Evolutionary conservation across 2,113 vertebrate genomes (phyloP).

Genomic region (Silurus asotus): DNA sequence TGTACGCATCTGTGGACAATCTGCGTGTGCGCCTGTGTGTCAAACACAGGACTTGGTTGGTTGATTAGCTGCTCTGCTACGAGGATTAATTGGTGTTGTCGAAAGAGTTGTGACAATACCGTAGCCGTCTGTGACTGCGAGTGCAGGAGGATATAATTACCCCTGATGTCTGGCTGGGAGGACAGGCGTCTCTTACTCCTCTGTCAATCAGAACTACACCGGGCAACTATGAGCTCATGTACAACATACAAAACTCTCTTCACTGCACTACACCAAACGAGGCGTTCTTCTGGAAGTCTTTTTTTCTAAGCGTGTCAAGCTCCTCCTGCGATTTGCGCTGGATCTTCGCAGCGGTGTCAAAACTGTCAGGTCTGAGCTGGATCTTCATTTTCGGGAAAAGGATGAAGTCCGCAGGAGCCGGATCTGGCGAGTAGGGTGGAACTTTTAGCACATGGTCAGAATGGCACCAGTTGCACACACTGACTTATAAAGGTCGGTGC

Average conservation of each 20-base stretch:
- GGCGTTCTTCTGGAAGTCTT: too few relatives aligned
- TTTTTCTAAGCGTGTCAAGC: too few relatives aligned
- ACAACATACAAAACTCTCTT: background rate
- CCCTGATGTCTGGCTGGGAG: background rate
- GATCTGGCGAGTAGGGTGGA: too few relatives aligned
- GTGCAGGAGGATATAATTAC: background rate
- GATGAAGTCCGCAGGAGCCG: too few relatives aligned
- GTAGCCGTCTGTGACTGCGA: background rate
- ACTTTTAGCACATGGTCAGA: too few relatives aligned
- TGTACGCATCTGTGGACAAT: conserved; percentile 48
- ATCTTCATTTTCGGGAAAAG: too few relatives aligned
- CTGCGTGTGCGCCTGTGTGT: conserved; percentile 27
- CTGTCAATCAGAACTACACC: background rate
- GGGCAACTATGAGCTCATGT: background rate
- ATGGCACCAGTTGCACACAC: too few relatives aligned
- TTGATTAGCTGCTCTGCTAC: background rate
- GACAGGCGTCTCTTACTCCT: background rate
- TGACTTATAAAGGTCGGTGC: too few relatives aligned
- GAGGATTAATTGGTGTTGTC: background rate
- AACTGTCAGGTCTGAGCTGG: too few relatives aligned
- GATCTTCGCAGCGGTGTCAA: too few relatives aligned
- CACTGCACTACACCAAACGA: background rate
- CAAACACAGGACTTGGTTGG: background rate
- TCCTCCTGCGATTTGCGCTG: too few relatives aligned
- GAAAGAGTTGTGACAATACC: background rate